A percentile compares a stretch with the other conserved stretches of the same genome.
Conservation (phyloP, 2,888 invertebrate species). For the Mycalesis mineus region DNA sequence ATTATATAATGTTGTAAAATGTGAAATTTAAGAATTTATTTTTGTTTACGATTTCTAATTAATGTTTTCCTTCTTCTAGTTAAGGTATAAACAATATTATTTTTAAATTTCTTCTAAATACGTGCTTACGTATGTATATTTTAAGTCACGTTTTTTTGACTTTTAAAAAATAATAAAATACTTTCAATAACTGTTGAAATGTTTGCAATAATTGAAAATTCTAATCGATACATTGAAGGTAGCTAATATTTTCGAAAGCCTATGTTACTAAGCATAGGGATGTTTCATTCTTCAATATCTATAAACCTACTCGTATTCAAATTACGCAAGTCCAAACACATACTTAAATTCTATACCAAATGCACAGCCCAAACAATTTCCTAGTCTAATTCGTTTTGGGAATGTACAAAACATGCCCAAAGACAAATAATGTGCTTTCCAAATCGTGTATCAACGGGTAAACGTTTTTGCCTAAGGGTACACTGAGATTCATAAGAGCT, state of each 20-base stretch:
- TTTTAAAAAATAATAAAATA: not conserved
- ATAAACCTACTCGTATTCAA: not conserved
- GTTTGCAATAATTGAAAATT: not conserved
- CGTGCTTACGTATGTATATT: too few relatives aligned
- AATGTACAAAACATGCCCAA: constrained; percentile 42
- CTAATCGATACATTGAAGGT: not conserved
- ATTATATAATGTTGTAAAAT: too few relatives aligned
- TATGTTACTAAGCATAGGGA: not conserved
- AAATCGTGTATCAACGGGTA: too few relatives aligned
- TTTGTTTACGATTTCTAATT: not conserved
- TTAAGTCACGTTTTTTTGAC: not conserved
- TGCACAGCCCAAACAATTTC: constrained; percentile 68
- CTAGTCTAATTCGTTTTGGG: constrained; percentile 58
- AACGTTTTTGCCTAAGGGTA: too few relatives aligned
- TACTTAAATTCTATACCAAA: constrained; percentile 61
- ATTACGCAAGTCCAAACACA: constrained; percentile 43
- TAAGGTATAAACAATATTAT: not conserved
- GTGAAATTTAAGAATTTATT: not conserved
- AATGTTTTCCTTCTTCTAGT: not conserved
- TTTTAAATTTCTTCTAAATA: not conserved
- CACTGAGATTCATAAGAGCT: too few relatives aligned
- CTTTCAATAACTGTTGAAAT: not conserved
- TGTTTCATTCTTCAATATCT: not conserved
- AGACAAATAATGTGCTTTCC: constrained; percentile 36
- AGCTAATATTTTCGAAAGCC: not conserved